Conservation (phyloP, 2,888 invertebrate genomes). For the Acanthosepion esculentum region DNA sequence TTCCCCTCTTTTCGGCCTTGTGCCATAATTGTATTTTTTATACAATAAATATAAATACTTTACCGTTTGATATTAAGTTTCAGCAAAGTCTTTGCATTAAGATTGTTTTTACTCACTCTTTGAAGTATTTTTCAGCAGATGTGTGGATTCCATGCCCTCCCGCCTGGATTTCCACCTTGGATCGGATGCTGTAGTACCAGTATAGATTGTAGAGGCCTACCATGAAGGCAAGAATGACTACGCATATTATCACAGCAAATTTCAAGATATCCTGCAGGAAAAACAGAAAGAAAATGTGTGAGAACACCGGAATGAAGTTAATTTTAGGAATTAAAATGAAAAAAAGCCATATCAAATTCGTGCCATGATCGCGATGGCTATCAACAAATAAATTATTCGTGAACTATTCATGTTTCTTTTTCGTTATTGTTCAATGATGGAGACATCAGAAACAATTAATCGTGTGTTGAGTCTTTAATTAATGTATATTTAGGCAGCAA, state of each 20-base stretch:
- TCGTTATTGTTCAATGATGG: no score
- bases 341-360: not conserved
- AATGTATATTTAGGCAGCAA: no score
- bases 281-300: not conserved
- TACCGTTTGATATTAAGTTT: no score
- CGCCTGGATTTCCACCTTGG: constrained; percentile 60
- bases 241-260: constrained; percentile 64
- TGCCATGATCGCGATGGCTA: not conserved
- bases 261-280: constrained; percentile 66
- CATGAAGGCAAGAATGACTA: constrained; percentile 68
- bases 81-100: not conserved
- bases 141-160: constrained; percentile 59
- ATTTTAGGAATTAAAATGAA: not conserved
- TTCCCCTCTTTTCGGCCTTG: no score
- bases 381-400: no score
- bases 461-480: no score
- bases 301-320: not conserved
- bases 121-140: constrained; percentile 66
- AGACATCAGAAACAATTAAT: no score
- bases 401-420: no score
- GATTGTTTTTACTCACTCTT: constrained; percentile 62
- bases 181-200: constrained; percentile 69
- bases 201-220: constrained; percentile 71
- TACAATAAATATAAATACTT: no score
- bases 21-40: no score